Base-by-base conservation (phyloP, 2,113 vertebrate species). In the Microcebus murinus region DNA sequence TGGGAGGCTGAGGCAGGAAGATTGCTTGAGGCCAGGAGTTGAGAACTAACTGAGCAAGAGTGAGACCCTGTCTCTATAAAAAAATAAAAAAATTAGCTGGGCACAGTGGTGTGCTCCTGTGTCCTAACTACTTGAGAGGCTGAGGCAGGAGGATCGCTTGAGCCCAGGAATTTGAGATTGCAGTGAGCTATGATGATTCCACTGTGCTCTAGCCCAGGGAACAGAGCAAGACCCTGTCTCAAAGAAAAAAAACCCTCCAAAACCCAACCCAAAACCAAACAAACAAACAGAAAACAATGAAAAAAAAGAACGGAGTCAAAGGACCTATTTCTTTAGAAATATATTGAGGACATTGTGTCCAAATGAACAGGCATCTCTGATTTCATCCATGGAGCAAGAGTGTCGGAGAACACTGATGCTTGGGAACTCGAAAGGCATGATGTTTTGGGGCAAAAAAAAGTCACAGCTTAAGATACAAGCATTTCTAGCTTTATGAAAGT, bases 291-390 rank as follows among this genome's bases (percentile, higher is more conserved):
- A 34, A 34, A 34, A 67, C 29, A 67, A 34, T 15, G 29, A 29
- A 25, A 14, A 25, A 90, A 90, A 90, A 34, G 50, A 87, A 18
- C 39, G 29, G 34, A 73, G 21, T 39, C 87, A 42, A 83, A 81
- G 68, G 4, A 76, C 13, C 39, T 39, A 52, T 86, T 96, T 96
- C 71, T 97, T 95, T 59, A 91, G 92, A 83, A 90, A 88, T 10
- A 13, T 23, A 39, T 20, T 73, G 36, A 95, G 95, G 63, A 95
- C 34, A 45, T 65, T 55, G 39, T 1, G 34, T 82, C 93, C 67
- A 91, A 59, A 95, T 94, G 67, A 96, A 91, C 29, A 31, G 11
- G 39, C 45, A 57, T 65, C 39, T 85, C 52, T 93, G n/a, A 91
- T 67, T 71, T 74, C 0, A 7, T 21, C 48, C 36, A 59, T 20